Evolutionary conservation across 1,140 invertebrate genomes (phyloP).

Genomic region (Protaetia brevitarsis): DNA sequence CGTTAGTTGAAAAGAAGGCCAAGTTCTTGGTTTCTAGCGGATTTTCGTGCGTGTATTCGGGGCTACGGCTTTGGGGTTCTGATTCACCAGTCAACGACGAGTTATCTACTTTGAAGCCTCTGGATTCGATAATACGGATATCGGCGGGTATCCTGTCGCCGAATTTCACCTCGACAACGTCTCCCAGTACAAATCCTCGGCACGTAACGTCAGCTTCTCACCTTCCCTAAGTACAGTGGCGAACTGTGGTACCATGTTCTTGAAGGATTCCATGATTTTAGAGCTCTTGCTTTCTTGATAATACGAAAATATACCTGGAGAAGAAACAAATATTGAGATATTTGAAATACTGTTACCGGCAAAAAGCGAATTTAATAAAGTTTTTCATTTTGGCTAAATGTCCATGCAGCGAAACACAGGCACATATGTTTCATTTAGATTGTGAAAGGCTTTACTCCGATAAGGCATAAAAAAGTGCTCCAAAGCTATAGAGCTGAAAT

Average conservation of each 20-base stretch:
- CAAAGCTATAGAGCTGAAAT: too few species aligned
- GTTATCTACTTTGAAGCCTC: constrained; percentile 88
- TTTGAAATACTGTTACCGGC: neutral
- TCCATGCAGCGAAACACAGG: too few species aligned
- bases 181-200: constrained; percentile 90
- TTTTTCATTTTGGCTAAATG: too few species aligned
- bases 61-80: constrained; percentile 87
- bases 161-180: constrained; percentile 93
- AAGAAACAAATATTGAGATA: neutral
- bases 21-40: constrained; percentile 95
- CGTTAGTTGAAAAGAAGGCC: constrained; percentile 96
- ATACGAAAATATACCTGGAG: constrained; percentile 92
- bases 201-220: constrained; percentile 83
- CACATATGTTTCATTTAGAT: too few species aligned
- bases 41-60: constrained; percentile 93
- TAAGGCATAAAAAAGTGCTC: too few species aligned
- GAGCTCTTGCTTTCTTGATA: constrained; percentile 97
- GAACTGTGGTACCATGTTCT: constrained; percentile 94
- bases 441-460: too few species aligned
- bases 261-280: constrained; percentile 95
- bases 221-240: constrained; percentile 93
- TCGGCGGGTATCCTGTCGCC: constrained; percentile 94
- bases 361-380: neutral
- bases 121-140: constrained; percentile 84
- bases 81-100: constrained; percentile 94